Conservation (phyloP, 1,140 invertebrate species). For the Drosophila punjabiensis region DNA sequence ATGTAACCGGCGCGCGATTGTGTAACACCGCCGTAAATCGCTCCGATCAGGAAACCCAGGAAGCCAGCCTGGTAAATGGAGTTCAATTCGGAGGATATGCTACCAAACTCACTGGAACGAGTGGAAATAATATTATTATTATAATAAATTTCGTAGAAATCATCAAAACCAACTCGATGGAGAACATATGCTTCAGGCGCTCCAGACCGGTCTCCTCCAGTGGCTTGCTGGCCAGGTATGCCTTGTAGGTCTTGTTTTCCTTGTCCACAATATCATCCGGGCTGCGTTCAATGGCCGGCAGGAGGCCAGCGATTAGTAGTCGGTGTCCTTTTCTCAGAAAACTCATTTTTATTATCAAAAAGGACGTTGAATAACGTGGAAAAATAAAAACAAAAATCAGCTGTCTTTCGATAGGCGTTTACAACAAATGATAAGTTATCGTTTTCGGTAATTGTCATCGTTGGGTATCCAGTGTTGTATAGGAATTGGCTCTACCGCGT, state of each 20-base stretch:
- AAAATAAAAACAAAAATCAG: conserved; percentile 44
- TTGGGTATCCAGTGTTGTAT: not conserved
- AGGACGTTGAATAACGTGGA: conserved; percentile 60
- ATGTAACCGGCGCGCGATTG: conserved; percentile 87
- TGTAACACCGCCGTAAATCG: conserved; percentile 88
- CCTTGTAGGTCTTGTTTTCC: conserved; percentile 76
- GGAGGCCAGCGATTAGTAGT: conserved; percentile 61
- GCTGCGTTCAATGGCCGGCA: conserved; percentile 49
- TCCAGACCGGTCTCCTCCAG: conserved; percentile 85
- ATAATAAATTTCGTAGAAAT: not conserved
- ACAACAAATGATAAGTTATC: not conserved
- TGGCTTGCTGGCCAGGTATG: conserved; percentile 50
- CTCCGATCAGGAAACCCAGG: conserved; percentile 87
- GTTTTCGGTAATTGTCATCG: not conserved
- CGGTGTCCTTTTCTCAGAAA: conserved; percentile 54
- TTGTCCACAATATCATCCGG: conserved; percentile 61
- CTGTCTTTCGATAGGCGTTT: conserved; percentile 23
- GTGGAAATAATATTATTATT: conserved; percentile 49
- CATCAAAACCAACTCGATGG: conserved; percentile 82
- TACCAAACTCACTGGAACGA: conserved; percentile 87
- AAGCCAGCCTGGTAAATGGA: conserved; percentile 87
- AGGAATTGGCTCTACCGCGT: conserved; percentile 39
- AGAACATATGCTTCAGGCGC: conserved; percentile 86
- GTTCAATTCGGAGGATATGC: conserved; percentile 87
- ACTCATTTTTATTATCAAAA: conserved; percentile 74